These are phyloP conservation scores for Cheilosia vernalis DNA, from an alignment of 2,888 invertebrate species.

Conservation along the genomic window DNA sequence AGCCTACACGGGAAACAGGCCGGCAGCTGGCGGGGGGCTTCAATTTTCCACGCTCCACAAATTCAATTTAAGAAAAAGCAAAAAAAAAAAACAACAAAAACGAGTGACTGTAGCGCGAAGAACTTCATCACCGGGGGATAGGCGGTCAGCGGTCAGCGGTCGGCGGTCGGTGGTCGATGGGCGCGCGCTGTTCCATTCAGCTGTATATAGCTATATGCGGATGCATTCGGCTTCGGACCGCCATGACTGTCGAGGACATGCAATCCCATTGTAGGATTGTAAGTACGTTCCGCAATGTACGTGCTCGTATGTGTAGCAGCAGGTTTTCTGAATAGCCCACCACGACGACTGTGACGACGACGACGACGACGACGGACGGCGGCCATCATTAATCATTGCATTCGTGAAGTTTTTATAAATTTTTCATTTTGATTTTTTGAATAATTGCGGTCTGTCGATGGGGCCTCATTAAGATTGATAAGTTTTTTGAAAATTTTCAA, in stretches of 20 bases:
- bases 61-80: constrained; percentile 63
- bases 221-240: constrained; percentile 67
- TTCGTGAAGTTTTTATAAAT: constrained; percentile 73
- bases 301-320: constrained; percentile 32
- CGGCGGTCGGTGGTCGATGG: constrained; percentile 12
- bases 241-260: constrained; percentile 74
- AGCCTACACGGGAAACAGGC: constrained; percentile 42
- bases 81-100: not conserved
- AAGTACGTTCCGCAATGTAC: constrained; percentile 50
- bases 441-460: constrained; percentile 75
- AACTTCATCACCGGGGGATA: constrained; percentile 11
- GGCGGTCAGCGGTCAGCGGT: constrained; percentile 16
- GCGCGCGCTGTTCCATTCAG: constrained; percentile 35
- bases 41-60: constrained; percentile 74
- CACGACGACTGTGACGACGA: constrained; percentile 45
- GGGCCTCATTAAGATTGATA: constrained; percentile 80
- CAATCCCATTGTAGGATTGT: constrained; percentile 63
- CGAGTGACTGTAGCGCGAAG: constrained; percentile 3
- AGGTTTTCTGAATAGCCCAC: constrained; percentile 66
- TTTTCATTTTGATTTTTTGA: constrained; percentile 75
- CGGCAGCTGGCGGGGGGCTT: constrained; percentile 56
- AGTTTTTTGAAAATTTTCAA: constrained; percentile 82
- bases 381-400: constrained; percentile 72
- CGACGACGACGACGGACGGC: constrained; percentile 45
- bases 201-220: not conserved